Percentiles rank a stretch among this genome's conserved stretches.
Evolutionary conservation across 2,888 invertebrate genomes (phyloP).

Genomic region (Apotomis turbidana): DNA sequence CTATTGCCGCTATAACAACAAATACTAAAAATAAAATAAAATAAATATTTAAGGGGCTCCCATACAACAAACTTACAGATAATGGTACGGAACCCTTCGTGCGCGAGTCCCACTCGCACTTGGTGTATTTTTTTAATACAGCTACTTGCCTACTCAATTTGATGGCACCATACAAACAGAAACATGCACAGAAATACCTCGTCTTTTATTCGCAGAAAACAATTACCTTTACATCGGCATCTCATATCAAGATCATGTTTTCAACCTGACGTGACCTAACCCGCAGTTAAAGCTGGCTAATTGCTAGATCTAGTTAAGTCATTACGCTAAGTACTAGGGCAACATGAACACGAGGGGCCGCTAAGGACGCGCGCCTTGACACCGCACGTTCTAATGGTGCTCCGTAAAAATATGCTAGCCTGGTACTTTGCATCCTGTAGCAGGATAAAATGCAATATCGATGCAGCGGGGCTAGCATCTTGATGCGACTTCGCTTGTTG

Average conservation of each 20-base stretch:
- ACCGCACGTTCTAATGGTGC: slow-evolving; percentile 25
- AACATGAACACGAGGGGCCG: slow-evolving; percentile 16
- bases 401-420: slow-evolving; percentile 7
- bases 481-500: too few species aligned
- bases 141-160: too few species aligned
- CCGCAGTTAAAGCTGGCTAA: slow-evolving; percentile 13
- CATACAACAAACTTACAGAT: too few species aligned
- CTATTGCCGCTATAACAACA: too few species aligned
- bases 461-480: too few species aligned
- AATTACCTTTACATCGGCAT: neutral
- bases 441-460: too few species aligned
- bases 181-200: neutral
- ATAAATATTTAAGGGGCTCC: too few species aligned
- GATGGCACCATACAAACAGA: neutral
- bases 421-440: neutral
- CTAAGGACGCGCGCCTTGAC: slow-evolving; percentile 20
- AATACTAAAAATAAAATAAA: too few species aligned
- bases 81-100: too few species aligned
- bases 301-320: slow-evolving; percentile 30
- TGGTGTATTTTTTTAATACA: too few species aligned
- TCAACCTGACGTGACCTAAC: slow-evolving; percentile 12
- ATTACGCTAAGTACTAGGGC: slow-evolving; percentile 34
- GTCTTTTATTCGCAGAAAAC: neutral
- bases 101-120: too few species aligned
- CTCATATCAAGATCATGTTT: slow-evolving; percentile 9